A percentile compares a stretch with the other conserved stretches of the same genome.
Conservation (phyloP, 2,113 vertebrate genomes). For the Budorcas taxicolor region DNA sequence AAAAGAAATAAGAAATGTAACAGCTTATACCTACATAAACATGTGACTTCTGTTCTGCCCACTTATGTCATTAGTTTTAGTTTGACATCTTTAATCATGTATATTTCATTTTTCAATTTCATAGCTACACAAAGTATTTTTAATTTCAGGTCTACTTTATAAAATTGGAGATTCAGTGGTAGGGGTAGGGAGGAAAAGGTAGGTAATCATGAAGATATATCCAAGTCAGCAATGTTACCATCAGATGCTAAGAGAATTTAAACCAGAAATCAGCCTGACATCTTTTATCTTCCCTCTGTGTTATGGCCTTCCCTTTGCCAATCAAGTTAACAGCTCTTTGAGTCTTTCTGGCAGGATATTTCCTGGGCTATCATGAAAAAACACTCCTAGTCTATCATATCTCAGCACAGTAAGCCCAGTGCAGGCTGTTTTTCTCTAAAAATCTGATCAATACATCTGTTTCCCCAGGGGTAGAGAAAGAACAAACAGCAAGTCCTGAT, state of each 20-base stretch:
- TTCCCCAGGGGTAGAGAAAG: constrained; percentile 36
- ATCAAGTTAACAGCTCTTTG: neutral
- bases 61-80: neutral
- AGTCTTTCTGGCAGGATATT: neutral
- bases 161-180: neutral
- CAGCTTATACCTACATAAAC: neutral
- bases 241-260: neutral
- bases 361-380: neutral
- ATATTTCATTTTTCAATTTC: neutral
- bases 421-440: constrained; percentile 23
- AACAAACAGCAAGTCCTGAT: constrained; percentile 2
- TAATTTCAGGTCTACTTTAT: neutral
- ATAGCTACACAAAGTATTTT: neutral
- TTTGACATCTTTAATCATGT: neutral
- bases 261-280: neutral
- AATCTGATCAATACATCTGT: constrained; percentile 43
- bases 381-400: neutral
- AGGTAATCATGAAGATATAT: neutral
- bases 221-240: neutral
- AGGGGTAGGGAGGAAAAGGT: neutral
- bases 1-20: neutral
- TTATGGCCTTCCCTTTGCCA: neutral
- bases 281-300: neutral
- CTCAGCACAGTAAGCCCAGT: neutral
- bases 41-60: neutral